These are phyloP conservation scores for Malthinus seriepunctatus DNA, from an alignment of 2,888 invertebrate species.

Conservation along the genomic window DNA sequence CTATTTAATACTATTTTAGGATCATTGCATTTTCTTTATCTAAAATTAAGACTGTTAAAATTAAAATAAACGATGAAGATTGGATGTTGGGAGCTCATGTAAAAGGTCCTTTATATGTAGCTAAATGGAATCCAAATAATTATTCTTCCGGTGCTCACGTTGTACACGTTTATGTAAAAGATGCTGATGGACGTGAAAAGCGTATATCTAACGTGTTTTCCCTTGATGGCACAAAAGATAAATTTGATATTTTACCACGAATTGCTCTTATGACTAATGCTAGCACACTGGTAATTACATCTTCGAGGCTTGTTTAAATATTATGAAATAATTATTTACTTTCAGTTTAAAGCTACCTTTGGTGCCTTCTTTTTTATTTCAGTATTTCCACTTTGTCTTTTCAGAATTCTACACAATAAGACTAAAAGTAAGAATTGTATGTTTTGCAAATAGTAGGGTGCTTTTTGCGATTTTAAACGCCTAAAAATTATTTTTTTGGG, in stretches of 20 bases:
- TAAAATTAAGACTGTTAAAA: slow-evolving; percentile 64
- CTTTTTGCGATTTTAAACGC: too few species aligned
- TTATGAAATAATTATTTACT: slow-evolving; percentile 28
- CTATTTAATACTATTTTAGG: too few species aligned
- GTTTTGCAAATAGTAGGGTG: too few species aligned
- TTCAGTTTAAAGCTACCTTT: slow-evolving; percentile 73
- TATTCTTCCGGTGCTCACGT: slow-evolving; percentile 69
- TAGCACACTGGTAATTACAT: slow-evolving; percentile 66
- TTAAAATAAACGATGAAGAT: slow-evolving; percentile 66
- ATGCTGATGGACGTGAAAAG: slow-evolving; percentile 62
- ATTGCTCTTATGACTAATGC: slow-evolving; percentile 79
- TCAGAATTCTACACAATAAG: slow-evolving; percentile 64
- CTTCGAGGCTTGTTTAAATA: neutral
- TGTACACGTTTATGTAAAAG: slow-evolving; percentile 61
- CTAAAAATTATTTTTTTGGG: too few species aligned
- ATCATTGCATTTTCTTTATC: slow-evolving; percentile 77
- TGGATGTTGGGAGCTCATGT: slow-evolving; percentile 67
- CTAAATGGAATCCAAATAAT: slow-evolving; percentile 70
- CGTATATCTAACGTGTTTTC: slow-evolving; percentile 73
- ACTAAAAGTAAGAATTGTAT: slow-evolving; percentile 61
- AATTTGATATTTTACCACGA: slow-evolving; percentile 70
- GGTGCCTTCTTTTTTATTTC: slow-evolving; percentile 63
- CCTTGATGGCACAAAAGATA: slow-evolving; percentile 70
- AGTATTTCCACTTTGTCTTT: slow-evolving; percentile 66
- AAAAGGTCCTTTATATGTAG: slow-evolving; percentile 72